phyloP scores from a whole-genome alignment of 2,888 invertebrate species.

The Mantis religiosa region DNA sequence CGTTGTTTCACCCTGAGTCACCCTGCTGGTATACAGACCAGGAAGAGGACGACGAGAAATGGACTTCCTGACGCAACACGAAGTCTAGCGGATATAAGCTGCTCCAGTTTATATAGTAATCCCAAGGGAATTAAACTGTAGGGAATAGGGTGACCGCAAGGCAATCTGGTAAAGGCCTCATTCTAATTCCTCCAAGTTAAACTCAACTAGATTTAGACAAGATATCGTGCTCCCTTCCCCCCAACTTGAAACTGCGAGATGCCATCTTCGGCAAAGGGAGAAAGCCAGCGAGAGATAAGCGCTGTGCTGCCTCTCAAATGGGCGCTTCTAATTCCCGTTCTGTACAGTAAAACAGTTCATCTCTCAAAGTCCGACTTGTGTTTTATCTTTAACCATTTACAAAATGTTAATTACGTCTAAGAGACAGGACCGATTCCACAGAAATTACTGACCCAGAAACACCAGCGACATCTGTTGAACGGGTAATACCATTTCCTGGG shows the following conservation, averaged over 20 bases:
- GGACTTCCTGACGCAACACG: neutral
- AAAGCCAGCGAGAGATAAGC: neutral
- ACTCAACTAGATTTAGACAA: neutral
- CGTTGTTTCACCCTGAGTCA: no score
- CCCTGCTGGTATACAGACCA: no score
- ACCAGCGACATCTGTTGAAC: no score
- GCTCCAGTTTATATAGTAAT: neutral
- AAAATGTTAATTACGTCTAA: no score
- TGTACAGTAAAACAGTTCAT: neutral
- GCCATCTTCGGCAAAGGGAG: neutral
- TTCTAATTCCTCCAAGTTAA: neutral
- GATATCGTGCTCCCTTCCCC: neutral
- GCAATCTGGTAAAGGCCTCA: neutral
- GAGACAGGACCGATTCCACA: no score
- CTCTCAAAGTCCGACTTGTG: no score
- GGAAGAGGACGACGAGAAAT: neutral
- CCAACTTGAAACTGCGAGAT: neutral
- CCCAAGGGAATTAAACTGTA: neutral
- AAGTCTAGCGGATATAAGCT: neutral
- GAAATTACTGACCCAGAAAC: no score
- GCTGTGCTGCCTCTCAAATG: neutral
- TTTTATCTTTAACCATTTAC: no score
- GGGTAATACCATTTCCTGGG: no score
- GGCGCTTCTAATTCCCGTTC: neutral
- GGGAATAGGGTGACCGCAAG: neutral